Evolutionary conservation across 1,140 invertebrate genomes (phyloP).

Genomic region (Drosophila asahinai): DNA sequence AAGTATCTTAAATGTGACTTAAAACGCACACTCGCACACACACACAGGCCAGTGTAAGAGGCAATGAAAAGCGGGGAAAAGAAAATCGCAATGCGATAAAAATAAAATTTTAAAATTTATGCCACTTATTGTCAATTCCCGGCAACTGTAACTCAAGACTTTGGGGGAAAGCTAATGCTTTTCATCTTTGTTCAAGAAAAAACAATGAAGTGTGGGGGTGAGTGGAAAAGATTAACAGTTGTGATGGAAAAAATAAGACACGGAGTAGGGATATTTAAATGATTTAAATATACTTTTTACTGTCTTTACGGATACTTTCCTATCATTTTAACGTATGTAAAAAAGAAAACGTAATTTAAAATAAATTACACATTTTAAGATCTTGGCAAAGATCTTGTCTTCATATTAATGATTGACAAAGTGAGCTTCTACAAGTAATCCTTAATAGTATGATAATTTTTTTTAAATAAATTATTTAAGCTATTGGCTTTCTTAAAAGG

Average conservation of each 20-base stretch:
- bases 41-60: background rate
- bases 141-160: slow-evolving; percentile 62
- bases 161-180: slow-evolving; percentile 58
- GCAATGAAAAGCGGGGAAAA: slow-evolving; percentile 18
- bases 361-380: background rate
- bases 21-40: slow-evolving; percentile 45
- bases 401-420: no score
- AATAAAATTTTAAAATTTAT: slow-evolving; percentile 84
- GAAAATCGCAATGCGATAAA: slow-evolving; percentile 82
- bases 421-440: no score
- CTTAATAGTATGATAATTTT: no score
- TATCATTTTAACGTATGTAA: no score
- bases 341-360: no score
- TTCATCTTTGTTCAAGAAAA: slow-evolving; percentile 8
- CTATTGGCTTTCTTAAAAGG: no score
- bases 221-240: slow-evolving; percentile 8
- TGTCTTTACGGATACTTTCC: no score
- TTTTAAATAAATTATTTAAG: no score
- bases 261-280: no score
- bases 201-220: background rate
- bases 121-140: slow-evolving; percentile 78
- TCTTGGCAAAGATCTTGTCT: background rate
- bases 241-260: slow-evolving; percentile 2
- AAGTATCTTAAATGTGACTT: slow-evolving; percentile 79
- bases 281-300: no score